Base-by-base conservation (phyloP, 2,888 invertebrate genomes). In the Hoplodrina ambigua region DNA sequence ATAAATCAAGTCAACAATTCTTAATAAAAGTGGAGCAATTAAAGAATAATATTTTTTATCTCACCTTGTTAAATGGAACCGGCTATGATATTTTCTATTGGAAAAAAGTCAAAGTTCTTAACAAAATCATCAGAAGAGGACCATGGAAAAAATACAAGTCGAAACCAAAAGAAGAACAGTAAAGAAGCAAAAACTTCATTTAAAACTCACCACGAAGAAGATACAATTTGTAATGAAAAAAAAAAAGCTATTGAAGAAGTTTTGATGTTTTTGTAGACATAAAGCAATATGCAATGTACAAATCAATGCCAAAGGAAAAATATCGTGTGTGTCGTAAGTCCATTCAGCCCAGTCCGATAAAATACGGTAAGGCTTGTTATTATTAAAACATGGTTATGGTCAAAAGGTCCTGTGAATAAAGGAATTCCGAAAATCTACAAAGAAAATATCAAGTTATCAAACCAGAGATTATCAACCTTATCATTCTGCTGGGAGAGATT, bases 261-360 rank as follows among this genome's bases (percentile, higher is more conserved):
- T 62, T 69, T 57, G 54, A 52, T 65, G 67, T 58, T 69, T 70
- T 37, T 59, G 59, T 64, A 76, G n/a, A 69, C 54, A 62, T 59
- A 77, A 69, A 69, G 25, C 25, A 25, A 25, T 25, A 69, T 62
- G 57, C 69, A 80, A 72, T 41, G 60, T 72, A 72, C 76, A 82
- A 78, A 58, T 72, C 58, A 78, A 72, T 74, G 60, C 64, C 25
- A 70, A 81, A 69, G 80, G 83, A 79, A 72, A 64, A 75, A 70
- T 82, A 82, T 84, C 75, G 84, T 85, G 86, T 87, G 90, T 89
- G 89, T 92, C 92, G 91, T 91, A 88, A 91, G 94, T 93, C 93
- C 89, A 89, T 88, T 91, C 90, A 92, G 94, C 94, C 94, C 95
- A 94, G 94, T 93, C 94, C 94, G 86, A 88, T 87, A 82, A 82